A percentile compares a stretch with the other conserved stretches of the same genome.
phyloP scores from a whole-genome alignment of 2,888 invertebrate species.

The Rhabditoides inermis region DNA sequence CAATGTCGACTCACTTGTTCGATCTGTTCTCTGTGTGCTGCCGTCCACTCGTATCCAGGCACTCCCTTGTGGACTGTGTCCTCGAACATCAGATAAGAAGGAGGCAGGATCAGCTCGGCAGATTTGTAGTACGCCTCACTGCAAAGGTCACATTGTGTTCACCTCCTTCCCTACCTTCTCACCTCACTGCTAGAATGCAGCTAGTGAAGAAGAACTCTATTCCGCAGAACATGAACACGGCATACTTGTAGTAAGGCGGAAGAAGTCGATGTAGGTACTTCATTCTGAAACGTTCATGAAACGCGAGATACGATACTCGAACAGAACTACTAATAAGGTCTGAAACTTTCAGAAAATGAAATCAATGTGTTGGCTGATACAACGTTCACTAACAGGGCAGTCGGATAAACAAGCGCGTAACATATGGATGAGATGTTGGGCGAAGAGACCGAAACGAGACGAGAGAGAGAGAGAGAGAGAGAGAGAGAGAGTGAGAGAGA shows the following conservation, averaged over 20 bases:
- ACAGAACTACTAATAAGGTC: no score
- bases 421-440: no score
- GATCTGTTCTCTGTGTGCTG: constrained; percentile 16
- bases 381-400: no score
- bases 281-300: no score
- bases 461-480: no score
- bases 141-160: neutral
- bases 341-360: no score
- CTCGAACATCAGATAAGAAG: constrained; percentile 39
- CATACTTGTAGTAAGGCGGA: constrained; percentile 42
- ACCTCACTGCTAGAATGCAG: constrained; percentile 35
- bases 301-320: no score
- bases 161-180: constrained; percentile 3
- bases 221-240: constrained; percentile 42
- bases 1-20: constrained; percentile 27
- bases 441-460: no score
- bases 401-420: no score
- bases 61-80: constrained; percentile 35
- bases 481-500: no score
- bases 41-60: constrained; percentile 30
- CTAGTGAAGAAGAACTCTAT: constrained; percentile 37
- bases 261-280: no score
- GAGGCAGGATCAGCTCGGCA: constrained; percentile 24
- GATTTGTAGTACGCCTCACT: constrained; percentile 28
- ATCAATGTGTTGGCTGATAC: no score